Base-by-base conservation (phyloP, 2,797 vertebrate genomes). In the Hemibagrus guttatus region DNA sequence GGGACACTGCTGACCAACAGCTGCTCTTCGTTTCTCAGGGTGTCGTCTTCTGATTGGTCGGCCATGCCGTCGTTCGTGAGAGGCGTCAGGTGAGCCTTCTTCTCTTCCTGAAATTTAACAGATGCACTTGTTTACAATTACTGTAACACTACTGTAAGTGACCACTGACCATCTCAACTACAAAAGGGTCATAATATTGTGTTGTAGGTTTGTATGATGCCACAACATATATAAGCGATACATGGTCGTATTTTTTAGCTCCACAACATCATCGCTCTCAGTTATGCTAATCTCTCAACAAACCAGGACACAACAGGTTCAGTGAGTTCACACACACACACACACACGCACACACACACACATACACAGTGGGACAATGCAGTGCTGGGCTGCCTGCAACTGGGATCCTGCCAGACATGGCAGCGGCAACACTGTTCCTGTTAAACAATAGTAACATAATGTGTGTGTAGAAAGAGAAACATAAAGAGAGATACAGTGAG, bases 11-110 rank as follows among this genome's bases (percentile, higher is more conserved):
- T 93, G 39, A 90, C 89, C 2, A 93, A 88, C 0, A 94, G 92
- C 64, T 84, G 85, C 83, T 94, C 94, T 81, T 95, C 95, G 89
- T 95, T 94, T 84, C 95, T 95, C 66, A 93, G 94, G 88, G 94
- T 93, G 87, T 93, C 92, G 0, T 61, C 92, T 89, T 93, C 94
- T 35, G 95, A 94, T 82, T 94, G 91, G 92, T 95, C 93, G 4
- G 95, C 94, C 95, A 95, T 95, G 87, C 93, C 91, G 92, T 85
- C 95, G 39, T 69, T 89, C 12, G 95, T 94, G 72, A 39, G 72
- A 84, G 93, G 94, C 0, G 91, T 92, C 89, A 91, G 92, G 90
- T 95, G 94, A 13, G 93, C 92, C 86, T 94, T 92, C 35, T 93
- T 92, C 90, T 95, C 94, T 4, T 95, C 94, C 95, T 95, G 91